A percentile compares a stretch with the other conserved stretches of the same genome.
These are phyloP conservation scores for Andrena trimmerana DNA, from an alignment of 2,888 invertebrate species.

Conservation along the genomic window DNA sequence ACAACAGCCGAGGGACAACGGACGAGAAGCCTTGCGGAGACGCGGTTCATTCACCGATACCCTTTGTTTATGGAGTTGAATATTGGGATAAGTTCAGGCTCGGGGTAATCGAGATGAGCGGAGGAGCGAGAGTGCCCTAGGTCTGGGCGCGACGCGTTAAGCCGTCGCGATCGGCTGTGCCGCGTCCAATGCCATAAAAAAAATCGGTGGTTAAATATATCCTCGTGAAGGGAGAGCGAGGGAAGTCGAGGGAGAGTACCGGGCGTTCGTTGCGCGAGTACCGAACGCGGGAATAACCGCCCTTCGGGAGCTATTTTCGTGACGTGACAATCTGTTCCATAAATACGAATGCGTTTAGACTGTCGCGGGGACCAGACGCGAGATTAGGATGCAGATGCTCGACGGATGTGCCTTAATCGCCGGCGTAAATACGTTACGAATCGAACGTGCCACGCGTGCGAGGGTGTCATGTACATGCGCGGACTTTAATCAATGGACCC, in stretches of 20 bases:
- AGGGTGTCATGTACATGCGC: not conserved
- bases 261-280: conserved; percentile 7
- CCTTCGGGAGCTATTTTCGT: conserved; percentile 57
- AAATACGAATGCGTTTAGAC: conserved; percentile 41
- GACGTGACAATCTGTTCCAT: conserved; percentile 50
- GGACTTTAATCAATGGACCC: not conserved
- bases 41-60: not conserved
- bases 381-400: conserved; percentile 48
- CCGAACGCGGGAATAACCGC: conserved; percentile 28
- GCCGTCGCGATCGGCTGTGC: not conserved
- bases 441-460: not conserved
- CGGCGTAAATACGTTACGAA: conserved; percentile 13
- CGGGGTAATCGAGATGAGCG: not conserved
- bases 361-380: conserved; percentile 2
- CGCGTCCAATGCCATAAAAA: conserved; percentile 13
- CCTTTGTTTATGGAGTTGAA: not conserved
- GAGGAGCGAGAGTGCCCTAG: not conserved
- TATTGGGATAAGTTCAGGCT: not conserved
- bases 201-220: conserved; percentile 44
- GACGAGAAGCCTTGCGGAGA: not conserved
- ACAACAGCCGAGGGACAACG: conserved; percentile 13
- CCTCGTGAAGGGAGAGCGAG: not conserved
- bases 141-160: not conserved
- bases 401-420: conserved; percentile 28
- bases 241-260: not conserved